Evolutionary conservation across 2,113 vertebrate genomes (phyloP).

Genomic region (Smithornis capensis): DNA sequence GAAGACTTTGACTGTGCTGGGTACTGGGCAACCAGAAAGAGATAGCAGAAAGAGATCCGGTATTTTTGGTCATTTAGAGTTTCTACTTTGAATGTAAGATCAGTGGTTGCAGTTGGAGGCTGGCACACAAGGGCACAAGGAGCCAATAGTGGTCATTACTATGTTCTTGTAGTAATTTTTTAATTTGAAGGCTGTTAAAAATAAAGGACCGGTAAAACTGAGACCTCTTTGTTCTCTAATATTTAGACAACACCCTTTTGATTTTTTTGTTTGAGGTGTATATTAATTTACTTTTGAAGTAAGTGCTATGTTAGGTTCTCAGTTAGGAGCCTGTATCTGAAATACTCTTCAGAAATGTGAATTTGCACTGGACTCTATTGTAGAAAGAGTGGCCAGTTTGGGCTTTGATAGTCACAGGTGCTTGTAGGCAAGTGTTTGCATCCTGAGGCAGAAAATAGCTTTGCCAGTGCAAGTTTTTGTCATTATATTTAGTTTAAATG

Average conservation of each 20-base stretch:
- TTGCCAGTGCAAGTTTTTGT: not conserved
- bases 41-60: not conserved
- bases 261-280: not conserved
- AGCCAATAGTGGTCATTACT: not conserved
- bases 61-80: not conserved
- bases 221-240: not conserved
- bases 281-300: not conserved
- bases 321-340: not conserved
- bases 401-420: not conserved
- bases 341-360: not conserved
- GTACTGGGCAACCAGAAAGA: not conserved
- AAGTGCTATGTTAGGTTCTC: not conserved
- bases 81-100: not conserved
- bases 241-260: not conserved
- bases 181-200: not conserved
- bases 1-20: not conserved
- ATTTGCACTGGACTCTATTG: not conserved
- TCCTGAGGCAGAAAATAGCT: not conserved
- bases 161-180: not conserved
- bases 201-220: not conserved
- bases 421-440: not conserved
- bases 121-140: not conserved
- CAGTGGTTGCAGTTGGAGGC: not conserved
- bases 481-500: not conserved
- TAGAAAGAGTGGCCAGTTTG: not conserved